phyloP scores from a whole-genome alignment of 2,113 vertebrate genomes.

The Monarcha castaneiventris region DNA sequence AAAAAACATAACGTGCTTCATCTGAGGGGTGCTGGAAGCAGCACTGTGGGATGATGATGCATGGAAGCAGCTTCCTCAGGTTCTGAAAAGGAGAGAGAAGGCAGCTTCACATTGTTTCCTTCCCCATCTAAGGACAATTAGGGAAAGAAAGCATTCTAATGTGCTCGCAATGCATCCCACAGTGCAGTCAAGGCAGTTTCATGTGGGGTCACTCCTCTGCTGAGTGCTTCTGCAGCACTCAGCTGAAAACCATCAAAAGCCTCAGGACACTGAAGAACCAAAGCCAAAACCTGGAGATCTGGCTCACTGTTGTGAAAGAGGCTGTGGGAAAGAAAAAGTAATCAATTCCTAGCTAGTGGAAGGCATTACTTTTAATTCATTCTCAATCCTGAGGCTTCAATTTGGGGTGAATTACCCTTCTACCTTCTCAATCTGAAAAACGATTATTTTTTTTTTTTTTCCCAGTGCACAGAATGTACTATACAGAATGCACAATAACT shows the following conservation, averaged over 20 bases:
- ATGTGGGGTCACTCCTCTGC: rapidly evolving
- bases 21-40: neutral
- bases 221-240: neutral
- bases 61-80: neutral
- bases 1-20: neutral
- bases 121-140: neutral
- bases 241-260: neutral
- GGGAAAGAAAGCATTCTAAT: neutral
- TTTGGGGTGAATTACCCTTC: neutral
- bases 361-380: neutral
- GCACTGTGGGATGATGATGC: neutral
- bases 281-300: neutral
- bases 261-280: neutral
- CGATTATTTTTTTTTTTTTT: neutral
- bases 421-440: neutral
- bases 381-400: neutral
- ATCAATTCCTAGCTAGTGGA: neutral
- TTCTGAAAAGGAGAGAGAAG: neutral
- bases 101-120: neutral
- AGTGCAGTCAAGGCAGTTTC: neutral
- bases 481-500: neutral
- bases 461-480: neutral
- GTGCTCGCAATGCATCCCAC: neutral
- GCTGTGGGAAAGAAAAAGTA: neutral
- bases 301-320: neutral